Conservation (phyloP, 2,797 vertebrate species). For the Melanogrammus aeglefinus region DNA sequence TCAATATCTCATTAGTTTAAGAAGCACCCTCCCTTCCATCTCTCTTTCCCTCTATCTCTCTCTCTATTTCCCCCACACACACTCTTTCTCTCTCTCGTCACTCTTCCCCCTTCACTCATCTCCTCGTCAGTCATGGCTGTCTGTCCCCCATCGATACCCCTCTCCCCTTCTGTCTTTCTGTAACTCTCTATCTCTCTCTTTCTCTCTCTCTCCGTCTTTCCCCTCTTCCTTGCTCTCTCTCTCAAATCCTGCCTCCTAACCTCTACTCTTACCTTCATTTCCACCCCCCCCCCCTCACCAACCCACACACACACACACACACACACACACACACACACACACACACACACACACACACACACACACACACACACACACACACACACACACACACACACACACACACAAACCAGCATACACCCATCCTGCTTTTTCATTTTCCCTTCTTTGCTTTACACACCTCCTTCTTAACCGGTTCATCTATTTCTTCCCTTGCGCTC, state of each 20-base stretch:
- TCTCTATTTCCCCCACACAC: neutral
- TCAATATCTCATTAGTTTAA: slow-evolving; percentile 76
- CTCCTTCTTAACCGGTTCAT: no score
- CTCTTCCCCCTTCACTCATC: neutral
- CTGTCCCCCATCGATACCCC: neutral
- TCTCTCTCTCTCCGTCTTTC: neutral
- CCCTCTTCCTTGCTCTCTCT: neutral
- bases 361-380: no score
- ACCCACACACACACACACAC: neutral
- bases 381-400: no score
- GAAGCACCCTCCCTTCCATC: slow-evolving; percentile 53
- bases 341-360: no score
- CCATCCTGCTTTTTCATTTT: no score
- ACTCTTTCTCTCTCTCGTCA: neutral
- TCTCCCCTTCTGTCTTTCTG: neutral
- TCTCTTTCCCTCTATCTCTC: neutral
- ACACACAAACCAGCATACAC: no score
- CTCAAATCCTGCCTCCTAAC: neutral
- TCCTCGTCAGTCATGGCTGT: slow-evolving; percentile 14
- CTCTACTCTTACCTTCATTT: neutral
- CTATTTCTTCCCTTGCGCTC: no score
- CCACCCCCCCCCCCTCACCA: slow-evolving; percentile 14
- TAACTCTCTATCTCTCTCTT: neutral
- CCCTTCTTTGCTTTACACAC: no score
- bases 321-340: no score